Percentiles rank a stretch among this genome's conserved stretches.
phyloP scores from a whole-genome alignment of 2,797 vertebrate species.

The Martes flavigula region DNA sequence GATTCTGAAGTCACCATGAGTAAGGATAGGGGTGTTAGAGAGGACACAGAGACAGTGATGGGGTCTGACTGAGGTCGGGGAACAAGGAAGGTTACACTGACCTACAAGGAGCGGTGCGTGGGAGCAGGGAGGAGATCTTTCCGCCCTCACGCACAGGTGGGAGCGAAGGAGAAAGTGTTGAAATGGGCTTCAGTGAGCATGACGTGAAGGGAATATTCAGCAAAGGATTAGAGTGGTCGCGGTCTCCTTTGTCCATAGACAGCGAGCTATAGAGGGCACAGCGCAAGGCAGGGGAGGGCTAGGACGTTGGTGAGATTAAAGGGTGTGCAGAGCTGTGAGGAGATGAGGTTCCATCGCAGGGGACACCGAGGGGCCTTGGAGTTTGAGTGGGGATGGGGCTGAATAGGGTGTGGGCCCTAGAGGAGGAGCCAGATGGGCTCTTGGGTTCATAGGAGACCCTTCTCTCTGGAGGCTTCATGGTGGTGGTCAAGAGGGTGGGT shows the following conservation, averaged over 20 bases:
- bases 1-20: neutral
- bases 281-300: neutral
- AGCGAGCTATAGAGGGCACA: neutral
- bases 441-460: neutral
- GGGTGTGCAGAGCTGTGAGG: neutral
- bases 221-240: neutral
- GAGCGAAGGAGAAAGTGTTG: neutral
- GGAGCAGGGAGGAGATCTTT: neutral
- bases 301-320: neutral
- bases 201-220: neutral
- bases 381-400: neutral
- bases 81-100: neutral
- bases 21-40: neutral
- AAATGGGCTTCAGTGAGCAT: neutral
- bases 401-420: neutral
- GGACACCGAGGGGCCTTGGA: fast-evolving
- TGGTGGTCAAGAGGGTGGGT: neutral
- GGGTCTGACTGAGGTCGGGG: neutral
- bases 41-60: neutral
- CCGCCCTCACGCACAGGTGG: neutral
- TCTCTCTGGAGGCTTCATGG: neutral
- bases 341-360: neutral
- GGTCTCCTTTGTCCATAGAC: neutral
- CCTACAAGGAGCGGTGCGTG: neutral
- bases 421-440: neutral